phyloP scores from a whole-genome alignment of 2,797 vertebrate genomes.

The Melanotaenia pygmaea region DNA sequence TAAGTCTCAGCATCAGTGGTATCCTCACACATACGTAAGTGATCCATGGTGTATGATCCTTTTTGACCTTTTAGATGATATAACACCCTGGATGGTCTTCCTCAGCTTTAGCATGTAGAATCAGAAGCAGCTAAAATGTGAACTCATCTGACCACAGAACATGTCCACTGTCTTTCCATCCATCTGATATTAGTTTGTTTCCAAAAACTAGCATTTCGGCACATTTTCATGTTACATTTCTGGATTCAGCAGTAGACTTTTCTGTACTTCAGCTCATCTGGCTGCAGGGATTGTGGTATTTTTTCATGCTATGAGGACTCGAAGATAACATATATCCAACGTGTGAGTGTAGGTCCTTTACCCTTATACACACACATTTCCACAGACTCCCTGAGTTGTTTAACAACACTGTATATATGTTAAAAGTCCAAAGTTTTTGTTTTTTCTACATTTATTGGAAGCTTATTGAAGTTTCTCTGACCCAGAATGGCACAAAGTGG shows the following conservation, averaged over 20 bases:
- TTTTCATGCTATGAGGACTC: background rate
- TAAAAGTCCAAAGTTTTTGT: background rate
- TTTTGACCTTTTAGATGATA: background rate
- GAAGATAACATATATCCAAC: background rate
- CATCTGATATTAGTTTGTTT: background rate
- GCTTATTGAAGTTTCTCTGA: too few species aligned
- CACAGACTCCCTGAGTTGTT: background rate
- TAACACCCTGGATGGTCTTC: background rate
- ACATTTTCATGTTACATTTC: background rate
- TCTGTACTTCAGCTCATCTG: background rate
- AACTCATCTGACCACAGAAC: background rate
- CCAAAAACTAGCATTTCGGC: background rate
- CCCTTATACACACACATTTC: background rate
- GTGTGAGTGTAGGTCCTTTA: too few species aligned
- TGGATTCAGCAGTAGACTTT: background rate
- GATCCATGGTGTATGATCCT: background rate
- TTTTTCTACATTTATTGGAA: background rate
- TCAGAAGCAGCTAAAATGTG: background rate
- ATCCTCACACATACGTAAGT: background rate
- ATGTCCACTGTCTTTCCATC: background rate
- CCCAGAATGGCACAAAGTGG: too few species aligned
- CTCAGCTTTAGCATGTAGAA: background rate
- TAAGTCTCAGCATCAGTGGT: background rate
- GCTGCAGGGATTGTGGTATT: background rate
- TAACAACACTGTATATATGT: background rate